phyloP scores from a whole-genome alignment of 2,797 vertebrate genomes.

The Neosilurus hyrtlii region DNA sequence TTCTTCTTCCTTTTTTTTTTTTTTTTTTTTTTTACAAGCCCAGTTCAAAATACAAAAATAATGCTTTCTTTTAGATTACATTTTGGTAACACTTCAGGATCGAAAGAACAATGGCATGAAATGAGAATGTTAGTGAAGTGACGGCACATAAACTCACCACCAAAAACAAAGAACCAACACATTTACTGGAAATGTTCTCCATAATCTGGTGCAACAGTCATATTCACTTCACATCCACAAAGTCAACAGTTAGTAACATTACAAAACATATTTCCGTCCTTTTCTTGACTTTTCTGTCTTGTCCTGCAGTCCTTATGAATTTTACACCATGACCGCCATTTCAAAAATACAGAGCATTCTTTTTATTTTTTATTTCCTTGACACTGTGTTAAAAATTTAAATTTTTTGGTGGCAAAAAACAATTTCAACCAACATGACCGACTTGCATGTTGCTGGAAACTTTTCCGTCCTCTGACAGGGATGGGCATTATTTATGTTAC shows the following conservation, averaged over 20 bases:
- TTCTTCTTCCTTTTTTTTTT: constrained; percentile 44
- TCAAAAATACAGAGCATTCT: constrained; percentile 31
- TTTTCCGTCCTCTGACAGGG: background rate
- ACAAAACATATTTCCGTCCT: constrained; percentile 45
- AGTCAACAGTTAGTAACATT: constrained; percentile 52
- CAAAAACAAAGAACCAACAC: constrained; percentile 62
- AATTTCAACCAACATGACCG: constrained; percentile 22
- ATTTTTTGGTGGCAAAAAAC: background rate
- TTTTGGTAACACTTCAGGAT: constrained; percentile 81
- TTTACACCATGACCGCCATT: constrained; percentile 22
- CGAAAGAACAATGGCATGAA: constrained; percentile 65
- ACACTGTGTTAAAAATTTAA: background rate
- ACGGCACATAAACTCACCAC: constrained; percentile 68
- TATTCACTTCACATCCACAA: constrained; percentile 63
- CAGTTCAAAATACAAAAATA: constrained; percentile 84
- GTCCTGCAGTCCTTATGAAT: constrained; percentile 45
- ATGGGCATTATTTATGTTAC: too few species aligned
- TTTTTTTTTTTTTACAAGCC: constrained; percentile 69
- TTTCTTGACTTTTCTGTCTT: constrained; percentile 48
- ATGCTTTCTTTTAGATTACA: constrained; percentile 77
- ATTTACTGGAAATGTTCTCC: constrained; percentile 61
- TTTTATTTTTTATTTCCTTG: background rate
- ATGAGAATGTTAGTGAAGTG: constrained; percentile 70
- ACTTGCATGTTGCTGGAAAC: background rate
- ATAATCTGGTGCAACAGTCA: constrained; percentile 57